A percentile compares a stretch with the other conserved stretches of the same genome.
Evolutionary conservation across 1,140 invertebrate species (phyloP).

Genomic region (Scaptodrosophila lebanonensis): DNA sequence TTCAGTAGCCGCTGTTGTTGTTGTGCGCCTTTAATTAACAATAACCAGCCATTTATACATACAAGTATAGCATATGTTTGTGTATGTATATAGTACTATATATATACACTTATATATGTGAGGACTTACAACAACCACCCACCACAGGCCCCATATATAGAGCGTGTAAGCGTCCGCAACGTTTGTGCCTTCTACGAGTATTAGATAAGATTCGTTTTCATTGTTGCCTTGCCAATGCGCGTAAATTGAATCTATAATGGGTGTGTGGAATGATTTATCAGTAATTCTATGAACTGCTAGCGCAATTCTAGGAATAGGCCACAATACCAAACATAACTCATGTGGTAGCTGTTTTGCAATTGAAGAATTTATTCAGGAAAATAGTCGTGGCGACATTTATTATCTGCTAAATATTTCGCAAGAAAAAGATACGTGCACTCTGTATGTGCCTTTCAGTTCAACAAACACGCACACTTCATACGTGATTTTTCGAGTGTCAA

Average conservation of each 20-base stretch:
- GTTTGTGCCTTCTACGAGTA: no score
- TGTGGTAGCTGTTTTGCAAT: no score
- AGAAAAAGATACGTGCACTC: constrained; percentile 32
- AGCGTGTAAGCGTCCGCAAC: no score
- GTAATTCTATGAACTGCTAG: constrained; percentile 42
- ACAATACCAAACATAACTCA: constrained; percentile 8
- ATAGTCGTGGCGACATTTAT: constrained; percentile 19
- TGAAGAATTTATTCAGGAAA: no score
- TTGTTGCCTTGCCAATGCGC: constrained; percentile 10
- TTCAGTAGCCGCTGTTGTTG: no score
- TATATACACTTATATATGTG: no score
- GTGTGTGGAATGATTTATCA: constrained; percentile 39
- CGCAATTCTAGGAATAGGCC: constrained; percentile 21
- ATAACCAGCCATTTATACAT: no score
- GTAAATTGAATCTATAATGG: constrained; percentile 2
- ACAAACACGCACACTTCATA: constrained; percentile 5
- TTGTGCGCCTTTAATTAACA: no score
- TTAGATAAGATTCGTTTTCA: constrained; percentile 50
- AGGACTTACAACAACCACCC: no score
- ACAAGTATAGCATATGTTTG: no score
- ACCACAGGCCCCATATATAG: constrained; percentile 1
- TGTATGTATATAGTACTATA: no score
- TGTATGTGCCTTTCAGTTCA: background rate
- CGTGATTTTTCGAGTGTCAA: constrained; percentile 14
- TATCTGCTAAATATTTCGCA: constrained; percentile 16